Conservation (phyloP, 2,113 vertebrate species). For the Phodopus roborovskii region DNA sequence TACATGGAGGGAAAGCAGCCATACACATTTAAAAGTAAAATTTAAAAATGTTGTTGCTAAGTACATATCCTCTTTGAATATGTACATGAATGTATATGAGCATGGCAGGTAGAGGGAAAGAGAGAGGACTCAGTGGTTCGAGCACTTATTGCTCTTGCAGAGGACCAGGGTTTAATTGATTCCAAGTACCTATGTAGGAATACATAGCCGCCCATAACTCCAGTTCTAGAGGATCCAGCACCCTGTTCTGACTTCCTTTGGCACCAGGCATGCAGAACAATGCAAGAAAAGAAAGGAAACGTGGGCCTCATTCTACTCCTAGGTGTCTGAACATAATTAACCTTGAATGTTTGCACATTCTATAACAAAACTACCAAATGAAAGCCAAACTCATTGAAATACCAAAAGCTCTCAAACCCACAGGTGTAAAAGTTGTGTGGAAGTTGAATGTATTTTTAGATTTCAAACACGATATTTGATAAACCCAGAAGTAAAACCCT, state of each 20-base stretch:
- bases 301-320: fast-evolving
- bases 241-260: background rate
- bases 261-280: background rate
- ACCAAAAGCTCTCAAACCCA: constrained; percentile 20
- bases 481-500: constrained; percentile 40
- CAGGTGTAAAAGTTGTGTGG: background rate
- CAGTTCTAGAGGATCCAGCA: background rate
- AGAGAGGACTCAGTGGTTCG: background rate
- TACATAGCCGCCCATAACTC: background rate
- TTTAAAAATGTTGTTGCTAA: background rate
- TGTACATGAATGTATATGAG: background rate
- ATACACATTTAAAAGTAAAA: background rate
- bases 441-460: constrained; percentile 7
- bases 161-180: background rate
- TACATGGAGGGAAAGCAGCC: background rate
- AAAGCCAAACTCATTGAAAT: background rate
- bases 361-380: constrained; percentile 34
- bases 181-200: background rate
- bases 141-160: background rate
- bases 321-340: background rate
- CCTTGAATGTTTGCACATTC: background rate
- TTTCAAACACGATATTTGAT: background rate
- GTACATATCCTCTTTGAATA: background rate
- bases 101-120: background rate
- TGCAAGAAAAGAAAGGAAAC: background rate